phyloP scores from a whole-genome alignment of 2,113 vertebrate genomes.

The Lamprologus ornatipinnis region DNA sequence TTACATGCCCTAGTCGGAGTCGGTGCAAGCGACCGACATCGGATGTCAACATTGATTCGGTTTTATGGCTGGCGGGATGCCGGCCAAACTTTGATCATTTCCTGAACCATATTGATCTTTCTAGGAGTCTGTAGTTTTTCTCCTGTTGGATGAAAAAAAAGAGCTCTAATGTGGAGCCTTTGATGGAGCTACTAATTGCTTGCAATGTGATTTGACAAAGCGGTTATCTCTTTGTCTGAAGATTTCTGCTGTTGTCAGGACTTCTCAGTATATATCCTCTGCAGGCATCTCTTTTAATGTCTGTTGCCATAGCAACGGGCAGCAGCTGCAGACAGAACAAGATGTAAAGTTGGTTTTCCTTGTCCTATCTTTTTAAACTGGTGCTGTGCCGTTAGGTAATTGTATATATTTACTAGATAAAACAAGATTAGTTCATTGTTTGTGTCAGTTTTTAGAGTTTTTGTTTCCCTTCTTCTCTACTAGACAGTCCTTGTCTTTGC shows the following conservation, averaged over 20 bases:
- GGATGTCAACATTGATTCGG: conserved; percentile 61
- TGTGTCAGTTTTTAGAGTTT: not conserved
- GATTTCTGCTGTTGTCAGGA: conserved; percentile 43
- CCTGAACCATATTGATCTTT: conserved; percentile 60
- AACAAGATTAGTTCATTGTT: not conserved
- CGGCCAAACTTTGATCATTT: conserved; percentile 60
- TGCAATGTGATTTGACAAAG: conserved; percentile 16
- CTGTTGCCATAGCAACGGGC: conserved; percentile 70
- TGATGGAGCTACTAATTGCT: conserved; percentile 26
- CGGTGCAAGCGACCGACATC: conserved; percentile 12
- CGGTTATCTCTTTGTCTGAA: conserved; percentile 46
- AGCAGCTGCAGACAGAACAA: conserved; percentile 36
- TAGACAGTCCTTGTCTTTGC: conserved; percentile 25
- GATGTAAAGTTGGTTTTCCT: conserved; percentile 50
- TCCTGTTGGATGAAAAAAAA: conserved; percentile 1
- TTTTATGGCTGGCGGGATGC: conserved; percentile 37
- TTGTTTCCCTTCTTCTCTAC: not conserved
- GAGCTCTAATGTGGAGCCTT: not conserved
- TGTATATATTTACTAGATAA: not conserved
- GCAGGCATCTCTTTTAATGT: conserved; percentile 61
- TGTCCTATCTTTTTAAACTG: conserved; percentile 27
- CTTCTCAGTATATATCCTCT: conserved; percentile 34
- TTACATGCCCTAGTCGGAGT: not conserved
- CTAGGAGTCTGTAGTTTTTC: conserved; percentile 28
- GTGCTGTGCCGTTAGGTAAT: conserved; percentile 44